Conservation (phyloP, 1,140 invertebrate species). For the Drosophila bifasciata region DNA sequence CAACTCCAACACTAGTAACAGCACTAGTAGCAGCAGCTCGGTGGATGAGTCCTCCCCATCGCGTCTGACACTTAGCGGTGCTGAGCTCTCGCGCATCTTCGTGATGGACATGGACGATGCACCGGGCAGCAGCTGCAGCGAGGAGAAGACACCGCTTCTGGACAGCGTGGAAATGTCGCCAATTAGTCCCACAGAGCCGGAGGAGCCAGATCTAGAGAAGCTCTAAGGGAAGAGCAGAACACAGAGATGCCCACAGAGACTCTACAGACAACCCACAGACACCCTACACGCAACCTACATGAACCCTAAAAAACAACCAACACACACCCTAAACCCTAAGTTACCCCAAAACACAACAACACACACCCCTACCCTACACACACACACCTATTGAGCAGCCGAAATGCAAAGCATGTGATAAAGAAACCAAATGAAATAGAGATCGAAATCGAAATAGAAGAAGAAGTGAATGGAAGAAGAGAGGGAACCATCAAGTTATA, state of each 20-base stretch:
- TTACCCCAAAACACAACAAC: no score
- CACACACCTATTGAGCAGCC: slow-evolving; percentile 58
- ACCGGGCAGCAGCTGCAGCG: slow-evolving; percentile 69
- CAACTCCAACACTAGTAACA: slow-evolving; percentile 40
- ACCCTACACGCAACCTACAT: not conserved
- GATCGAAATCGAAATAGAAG: slow-evolving; percentile 19
- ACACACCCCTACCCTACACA: not conserved
- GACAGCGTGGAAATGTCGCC: slow-evolving; percentile 83
- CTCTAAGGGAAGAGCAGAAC: slow-evolving; percentile 46
- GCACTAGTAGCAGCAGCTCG: slow-evolving; percentile 59
- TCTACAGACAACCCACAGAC: slow-evolving; percentile 11
- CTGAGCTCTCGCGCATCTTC: slow-evolving; percentile 77
- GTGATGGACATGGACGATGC: slow-evolving; percentile 79
- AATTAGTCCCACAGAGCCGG: slow-evolving; percentile 82
- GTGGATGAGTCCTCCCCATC: slow-evolving; percentile 79
- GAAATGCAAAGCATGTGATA: slow-evolving; percentile 77
- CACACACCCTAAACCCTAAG: not conserved
- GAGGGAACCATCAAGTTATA: slow-evolving; percentile 54
- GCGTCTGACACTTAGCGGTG: slow-evolving; percentile 65
- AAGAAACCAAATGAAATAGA: slow-evolving; percentile 63
- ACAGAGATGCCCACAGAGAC: slow-evolving; percentile 24
- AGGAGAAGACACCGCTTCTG: slow-evolving; percentile 82
- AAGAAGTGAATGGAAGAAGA: not conserved
- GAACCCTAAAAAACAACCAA: no score
- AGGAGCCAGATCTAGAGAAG: slow-evolving; percentile 65